These are phyloP conservation scores for Neopelma chrysocephalum DNA, from an alignment of 2,797 vertebrate genomes.

Conservation along the genomic window DNA sequence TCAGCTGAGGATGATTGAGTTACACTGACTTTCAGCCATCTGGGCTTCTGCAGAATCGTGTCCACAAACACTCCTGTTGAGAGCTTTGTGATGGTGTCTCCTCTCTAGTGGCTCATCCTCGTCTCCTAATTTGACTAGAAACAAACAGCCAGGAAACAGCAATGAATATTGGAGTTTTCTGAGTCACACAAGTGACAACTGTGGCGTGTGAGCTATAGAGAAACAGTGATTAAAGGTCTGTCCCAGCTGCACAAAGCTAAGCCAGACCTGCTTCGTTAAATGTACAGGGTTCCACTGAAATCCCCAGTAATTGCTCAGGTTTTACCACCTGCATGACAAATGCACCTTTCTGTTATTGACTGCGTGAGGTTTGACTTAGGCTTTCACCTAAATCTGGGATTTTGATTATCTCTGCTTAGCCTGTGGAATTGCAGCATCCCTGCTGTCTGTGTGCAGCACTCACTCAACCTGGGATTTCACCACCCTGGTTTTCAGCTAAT, in stretches of 20 bases:
- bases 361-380: background rate
- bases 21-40: background rate
- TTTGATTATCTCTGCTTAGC: background rate
- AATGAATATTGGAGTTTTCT: background rate
- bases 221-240: background rate
- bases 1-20: slow-evolving; percentile 28
- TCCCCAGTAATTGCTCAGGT: background rate
- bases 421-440: background rate
- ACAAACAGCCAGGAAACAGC: background rate
- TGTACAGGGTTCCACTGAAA: background rate
- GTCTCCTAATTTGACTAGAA: background rate
- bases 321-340: slow-evolving; percentile 20
- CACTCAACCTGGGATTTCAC: background rate
- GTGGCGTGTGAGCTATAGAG: rapidly evolving
- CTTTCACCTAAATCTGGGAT: background rate
- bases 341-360: background rate
- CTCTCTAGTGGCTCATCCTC: background rate
- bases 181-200: background rate
- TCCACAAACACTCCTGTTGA: background rate
- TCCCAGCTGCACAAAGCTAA: background rate
- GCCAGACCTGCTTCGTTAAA: background rate
- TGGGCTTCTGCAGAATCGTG: background rate
- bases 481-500: background rate
- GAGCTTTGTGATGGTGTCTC: background rate
- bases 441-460: background rate